phyloP scores from a whole-genome alignment of 2,888 invertebrate species.

The Hipparchia sbordonii region DNA sequence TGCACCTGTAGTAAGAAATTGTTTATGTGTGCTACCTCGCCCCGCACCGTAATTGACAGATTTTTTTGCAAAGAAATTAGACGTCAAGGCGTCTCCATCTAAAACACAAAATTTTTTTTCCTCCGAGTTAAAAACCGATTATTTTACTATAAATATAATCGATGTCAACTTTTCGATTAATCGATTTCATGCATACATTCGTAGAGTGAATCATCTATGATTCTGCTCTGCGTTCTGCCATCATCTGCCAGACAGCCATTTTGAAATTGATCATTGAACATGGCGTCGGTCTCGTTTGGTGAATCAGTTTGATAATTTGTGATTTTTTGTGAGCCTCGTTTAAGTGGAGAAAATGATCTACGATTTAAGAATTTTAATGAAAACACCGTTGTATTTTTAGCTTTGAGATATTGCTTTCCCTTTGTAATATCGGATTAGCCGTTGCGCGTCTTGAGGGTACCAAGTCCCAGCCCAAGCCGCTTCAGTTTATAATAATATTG shows the following conservation, averaged over 20 bases:
- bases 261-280: slow-evolving; percentile 21
- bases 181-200: too few relatives aligned
- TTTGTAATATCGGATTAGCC: slow-evolving; percentile 20
- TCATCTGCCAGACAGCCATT: background rate
- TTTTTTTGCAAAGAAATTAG: too few relatives aligned
- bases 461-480: slow-evolving; percentile 45
- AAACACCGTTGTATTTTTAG: background rate
- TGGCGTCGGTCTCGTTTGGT: slow-evolving; percentile 18
- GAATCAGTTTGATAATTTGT: background rate
- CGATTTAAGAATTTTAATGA: background rate
- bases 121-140: too few relatives aligned
- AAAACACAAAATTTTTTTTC: too few relatives aligned
- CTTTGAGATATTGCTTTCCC: slow-evolving; percentile 2
- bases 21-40: too few relatives aligned
- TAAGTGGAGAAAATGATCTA: background rate
- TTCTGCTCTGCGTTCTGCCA: too few relatives aligned
- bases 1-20: too few relatives aligned
- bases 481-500: slow-evolving; percentile 51
- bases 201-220: too few relatives aligned
- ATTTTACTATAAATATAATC: too few relatives aligned
- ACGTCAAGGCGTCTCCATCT: too few relatives aligned
- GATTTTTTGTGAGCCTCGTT: slow-evolving; percentile 4
- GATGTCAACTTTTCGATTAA: too few relatives aligned
- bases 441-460: slow-evolving; percentile 46
- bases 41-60: too few relatives aligned